Evolutionary conservation across 2,888 invertebrate genomes (phyloP).

Genomic region (Ochropleura leucogaster): DNA sequence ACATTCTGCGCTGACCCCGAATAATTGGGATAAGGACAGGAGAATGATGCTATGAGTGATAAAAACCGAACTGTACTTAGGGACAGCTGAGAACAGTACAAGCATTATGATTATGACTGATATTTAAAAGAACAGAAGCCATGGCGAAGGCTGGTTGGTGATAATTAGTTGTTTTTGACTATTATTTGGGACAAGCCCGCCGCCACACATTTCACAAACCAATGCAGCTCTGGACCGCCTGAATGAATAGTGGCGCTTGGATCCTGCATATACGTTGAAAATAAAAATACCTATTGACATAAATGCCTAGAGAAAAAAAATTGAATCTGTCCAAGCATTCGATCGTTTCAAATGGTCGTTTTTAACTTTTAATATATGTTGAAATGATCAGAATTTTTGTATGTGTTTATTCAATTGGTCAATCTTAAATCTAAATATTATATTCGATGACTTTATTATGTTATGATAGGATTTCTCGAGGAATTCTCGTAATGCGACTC

Average conservation of each 20-base stretch:
- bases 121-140: not conserved
- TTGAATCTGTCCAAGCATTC: not conserved
- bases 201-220: too few relatives aligned
- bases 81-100: not conserved
- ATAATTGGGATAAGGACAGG: too few relatives aligned
- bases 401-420: slow-evolving; percentile 14
- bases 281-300: not conserved
- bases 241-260: too few relatives aligned
- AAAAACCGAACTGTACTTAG: not conserved
- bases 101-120: not conserved
- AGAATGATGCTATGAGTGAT: not conserved
- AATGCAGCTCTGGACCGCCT: too few relatives aligned
- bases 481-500: slow-evolving; percentile 80
- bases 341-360: slow-evolving; percentile 24
- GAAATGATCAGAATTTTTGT: slow-evolving; percentile 24
- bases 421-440: slow-evolving; percentile 59
- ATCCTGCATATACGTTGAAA: too few relatives aligned
- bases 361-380: slow-evolving; percentile 11
- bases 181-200: too few relatives aligned
- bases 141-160: not conserved
- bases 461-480: slow-evolving; percentile 66
- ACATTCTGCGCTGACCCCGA: too few relatives aligned
- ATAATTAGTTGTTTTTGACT: not conserved
- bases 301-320: not conserved
- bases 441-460: slow-evolving; percentile 71